Base-by-base conservation (phyloP, 1,140 invertebrate genomes). In the Dufourea novaeangliae region DNA sequence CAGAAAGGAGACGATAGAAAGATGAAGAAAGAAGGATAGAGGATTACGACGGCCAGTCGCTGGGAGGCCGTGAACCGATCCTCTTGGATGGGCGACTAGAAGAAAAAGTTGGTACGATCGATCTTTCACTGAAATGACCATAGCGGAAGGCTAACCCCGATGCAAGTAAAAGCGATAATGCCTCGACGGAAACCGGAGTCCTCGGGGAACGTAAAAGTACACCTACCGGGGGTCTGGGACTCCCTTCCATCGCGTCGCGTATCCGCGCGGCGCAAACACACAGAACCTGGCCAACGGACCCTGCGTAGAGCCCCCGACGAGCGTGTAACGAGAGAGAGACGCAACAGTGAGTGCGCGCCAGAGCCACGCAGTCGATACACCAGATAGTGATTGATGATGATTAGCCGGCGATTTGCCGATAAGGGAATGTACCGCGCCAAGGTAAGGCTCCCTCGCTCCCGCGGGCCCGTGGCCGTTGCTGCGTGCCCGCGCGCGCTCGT, bases 301-400 rank as follows among this genome's bases (percentile, higher is more conserved):
- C 66, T 68, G 73, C 63, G 72, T 67, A 67, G 64, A 14, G 61
- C 25, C 50, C 57, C 7, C 17, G n/a, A n/a, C n/a, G n/a, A n/a
- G 52, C 41, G 63, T 25, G 52, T 63, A 75, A 62, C 56, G 61
- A 63, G 14, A 56, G 27, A 34, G 32, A 64, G 54, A 79, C 78
- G 64, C 61, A 76, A 59, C n/a, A n/a, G 44, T 39, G 73, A 46
- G 71, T n/a, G 59, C 22, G 61, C 69, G n/a, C n/a, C n/a, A n/a
- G n/a, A n/a, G n/a, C n/a, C n/a, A 66, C 77, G 54, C 77, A 82
- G 71, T 62, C 63, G 62, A 77, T 81, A 77, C 83, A 59, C 74
- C 73, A 86, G 85, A 87, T 87, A 86, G 89, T 91, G 90, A 92
- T 92, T 92, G 90, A 92, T 92, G 91, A 92, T 92, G 90, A 92